Conservation (phyloP, 92 coral and sea anemone genomes). For the Zoanthus sansibaricus region DNA sequence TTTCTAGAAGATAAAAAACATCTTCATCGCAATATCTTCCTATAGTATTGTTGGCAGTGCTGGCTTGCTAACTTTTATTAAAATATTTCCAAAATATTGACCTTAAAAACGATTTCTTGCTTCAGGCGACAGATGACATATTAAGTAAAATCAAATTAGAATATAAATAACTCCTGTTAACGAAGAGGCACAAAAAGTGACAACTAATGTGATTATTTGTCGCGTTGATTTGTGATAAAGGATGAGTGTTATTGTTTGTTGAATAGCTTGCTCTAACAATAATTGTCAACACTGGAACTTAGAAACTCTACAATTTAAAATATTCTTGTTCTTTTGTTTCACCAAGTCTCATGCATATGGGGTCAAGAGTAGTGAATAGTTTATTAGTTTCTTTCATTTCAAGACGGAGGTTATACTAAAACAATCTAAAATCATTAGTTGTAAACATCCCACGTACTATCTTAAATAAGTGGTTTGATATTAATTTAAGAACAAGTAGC, state of each 20-base stretch:
- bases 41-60: not conserved
- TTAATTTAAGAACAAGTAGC: not conserved
- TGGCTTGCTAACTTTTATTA: not conserved
- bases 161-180: not conserved
- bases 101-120: not conserved
- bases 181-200: not conserved
- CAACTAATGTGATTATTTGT: not conserved
- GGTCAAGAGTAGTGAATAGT: slow-evolving; percentile 28
- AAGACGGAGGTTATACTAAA: slow-evolving; percentile 1
- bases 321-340: slow-evolving; percentile 5
- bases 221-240: not conserved
- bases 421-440: not conserved
- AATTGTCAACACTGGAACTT: not conserved
- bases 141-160: not conserved
- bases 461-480: not conserved
- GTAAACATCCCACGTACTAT: too few species aligned
- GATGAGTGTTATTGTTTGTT: slow-evolving; percentile 5
- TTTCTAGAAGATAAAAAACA: not conserved
- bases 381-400: not conserved
- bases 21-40: not conserved
- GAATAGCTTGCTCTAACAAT: not conserved
- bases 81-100: not conserved
- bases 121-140: not conserved
- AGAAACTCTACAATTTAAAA: slow-evolving; percentile 20
- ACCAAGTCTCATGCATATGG: not conserved